phyloP scores from a whole-genome alignment of 2,797 vertebrate genomes.

The Argentina silus region DNA sequence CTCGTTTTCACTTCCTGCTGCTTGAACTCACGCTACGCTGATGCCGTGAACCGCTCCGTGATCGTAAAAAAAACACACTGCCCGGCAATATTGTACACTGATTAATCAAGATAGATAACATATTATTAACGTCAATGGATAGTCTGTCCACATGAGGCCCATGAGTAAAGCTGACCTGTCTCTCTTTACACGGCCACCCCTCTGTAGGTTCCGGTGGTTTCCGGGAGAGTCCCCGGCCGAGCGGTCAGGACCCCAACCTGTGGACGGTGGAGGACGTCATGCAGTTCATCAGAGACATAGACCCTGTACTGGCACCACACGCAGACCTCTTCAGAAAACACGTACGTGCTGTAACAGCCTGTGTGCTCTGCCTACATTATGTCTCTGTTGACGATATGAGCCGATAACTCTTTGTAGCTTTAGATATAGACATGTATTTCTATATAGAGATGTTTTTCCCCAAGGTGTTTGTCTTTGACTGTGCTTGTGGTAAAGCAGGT shows the following conservation, averaged over 20 bases:
- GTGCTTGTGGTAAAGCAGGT: too few relatives aligned
- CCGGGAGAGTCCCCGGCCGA: constrained; percentile 75
- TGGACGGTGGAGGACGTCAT: constrained; percentile 98
- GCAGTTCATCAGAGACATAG: constrained; percentile 92
- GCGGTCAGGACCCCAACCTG: constrained; percentile 85
- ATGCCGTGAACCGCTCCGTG: not conserved
- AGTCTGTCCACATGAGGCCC: too few relatives aligned
- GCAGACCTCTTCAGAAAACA: constrained; percentile 98
- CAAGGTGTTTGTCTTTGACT: too few relatives aligned
- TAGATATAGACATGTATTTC: too few relatives aligned
- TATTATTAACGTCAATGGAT: too few relatives aligned
- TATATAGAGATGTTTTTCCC: too few relatives aligned
- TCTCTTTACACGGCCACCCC: not conserved
- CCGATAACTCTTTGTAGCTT: too few relatives aligned
- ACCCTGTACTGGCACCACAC: constrained; percentile 93
- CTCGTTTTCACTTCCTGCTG: not conserved
- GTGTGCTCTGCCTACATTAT: not conserved
- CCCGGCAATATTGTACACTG: too few relatives aligned
- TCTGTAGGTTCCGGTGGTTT: constrained; percentile 83
- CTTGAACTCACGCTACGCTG: not conserved
- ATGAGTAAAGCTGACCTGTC: too few relatives aligned
- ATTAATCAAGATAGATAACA: too few relatives aligned
- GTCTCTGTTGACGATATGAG: too few relatives aligned
- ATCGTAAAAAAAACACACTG: too few relatives aligned
- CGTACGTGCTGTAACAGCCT: constrained; percentile 66